Base-by-base conservation (phyloP, 2,113 vertebrate genomes). In the Cisticola juncidis region DNA sequence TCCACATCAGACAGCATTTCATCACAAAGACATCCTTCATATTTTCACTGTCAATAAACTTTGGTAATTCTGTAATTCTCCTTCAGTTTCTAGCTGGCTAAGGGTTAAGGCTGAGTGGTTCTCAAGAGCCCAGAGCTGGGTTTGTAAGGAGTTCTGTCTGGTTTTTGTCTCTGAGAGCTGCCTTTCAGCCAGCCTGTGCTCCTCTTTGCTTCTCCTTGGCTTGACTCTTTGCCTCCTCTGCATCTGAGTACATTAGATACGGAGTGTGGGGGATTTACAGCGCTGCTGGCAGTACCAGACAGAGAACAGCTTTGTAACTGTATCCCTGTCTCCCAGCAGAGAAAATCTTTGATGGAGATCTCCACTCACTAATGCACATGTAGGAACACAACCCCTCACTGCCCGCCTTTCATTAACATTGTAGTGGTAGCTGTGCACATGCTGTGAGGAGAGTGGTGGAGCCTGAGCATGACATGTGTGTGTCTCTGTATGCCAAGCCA, bases 191-290 rank as follows among this genome's bases (percentile, higher is more conserved):
- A 88, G 57, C 12, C n/a, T 61, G 23, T 50, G 65, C 66, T 86
- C 72, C 31, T 92, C 53, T 92, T 92, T 78, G 29, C 45, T 76
- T 88, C 84, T 64, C 50, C 72, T 72, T 89, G 86, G 61, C 90
- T 74, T 86, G 65, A 70, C 40, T 83, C 16, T 42, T 85, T 79
- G 73, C 69, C 92, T 95, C 90, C 82, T 91, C 66, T 92, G 70
- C 83, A 90, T 96, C 76, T 92, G 79, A 94, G 65, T 20, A 35
- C 62, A 88, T 96, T 93, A 96, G 92, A 96, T 94, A 95, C 0
- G 14, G 95, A 66, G 50, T 68, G 85, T 83, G 90, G 85, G 90
- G 82, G 92, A 96, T 96, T 97, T 93, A 71, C 76, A 92, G 81
- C 0, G 6, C 83, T 96, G 83, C 83, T 95, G 88, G 81, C 89